Base-by-base conservation (phyloP, 2,113 vertebrate genomes). In the Charina bottae region DNA sequence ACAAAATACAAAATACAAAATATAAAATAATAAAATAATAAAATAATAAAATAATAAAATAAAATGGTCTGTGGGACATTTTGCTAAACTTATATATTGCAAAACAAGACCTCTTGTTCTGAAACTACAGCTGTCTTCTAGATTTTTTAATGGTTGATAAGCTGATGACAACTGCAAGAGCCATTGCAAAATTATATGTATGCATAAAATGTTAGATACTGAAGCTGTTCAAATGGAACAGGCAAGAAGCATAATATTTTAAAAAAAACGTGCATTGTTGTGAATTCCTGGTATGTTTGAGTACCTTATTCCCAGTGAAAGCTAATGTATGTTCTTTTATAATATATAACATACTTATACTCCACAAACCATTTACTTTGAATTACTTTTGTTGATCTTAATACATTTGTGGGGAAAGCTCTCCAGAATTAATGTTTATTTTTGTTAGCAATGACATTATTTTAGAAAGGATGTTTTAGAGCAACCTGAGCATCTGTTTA, bases 401-500 rank as follows among this genome's bases (percentile, higher is more conserved):
- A 49, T 49, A 46, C 37, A 17, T 21, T 15, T 53, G 0, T 60
- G 49, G 33, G n/a, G 28, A 42, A 87, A 87, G n/a, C 0, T 13
- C 23, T 55, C 85, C 10, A 78, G 37, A 68, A 7, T 15, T 85
- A 90, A 54, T 92, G 87, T 7, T 90, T 33, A 89, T 88, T 85
- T 1, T 95, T 88, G 94, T 53, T 90, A 85, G 15, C 89, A 95
- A 23, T 91, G 91, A 37, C 85, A 88, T 92, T 85, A 83, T 90
- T 93, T 89, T n/a, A 87, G 55, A 46, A 72, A 21, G 49, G 88
- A 90, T 94, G 91, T 90, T 9, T 90, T 94, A 13, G 88, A 93
- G 59, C 55, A 68, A 42, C 26, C 68, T 62, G 62, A 92, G 95
- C 88, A 94, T 93, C 90, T 93, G 89, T 94, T 94, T 89, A 83